These are phyloP conservation scores for Temnothorax longispinosus DNA, from an alignment of 1,140 invertebrate genomes.

Conservation along the genomic window DNA sequence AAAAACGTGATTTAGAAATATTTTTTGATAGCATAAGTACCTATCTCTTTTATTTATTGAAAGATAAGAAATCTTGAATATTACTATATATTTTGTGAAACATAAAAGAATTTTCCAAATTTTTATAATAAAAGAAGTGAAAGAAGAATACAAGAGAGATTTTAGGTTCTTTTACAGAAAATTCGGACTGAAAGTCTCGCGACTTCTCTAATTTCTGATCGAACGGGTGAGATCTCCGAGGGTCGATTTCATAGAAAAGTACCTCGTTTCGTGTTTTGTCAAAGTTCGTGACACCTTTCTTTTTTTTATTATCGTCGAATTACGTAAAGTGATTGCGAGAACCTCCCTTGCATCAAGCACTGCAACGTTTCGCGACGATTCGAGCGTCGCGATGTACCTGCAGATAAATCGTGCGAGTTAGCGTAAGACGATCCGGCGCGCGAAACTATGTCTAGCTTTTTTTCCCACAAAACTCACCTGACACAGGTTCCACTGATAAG, in stretches of 20 bases:
- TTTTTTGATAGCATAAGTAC: not conserved
- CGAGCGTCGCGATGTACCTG: slow-evolving; percentile 70
- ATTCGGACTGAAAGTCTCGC: slow-evolving; percentile 26
- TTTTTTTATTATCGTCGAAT: slow-evolving; percentile 43
- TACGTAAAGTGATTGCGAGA: slow-evolving; percentile 69
- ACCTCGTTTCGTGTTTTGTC: slow-evolving; percentile 11
- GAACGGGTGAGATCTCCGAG: slow-evolving; percentile 11
- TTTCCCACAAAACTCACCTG: slow-evolving; percentile 86
- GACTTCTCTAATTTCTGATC: slow-evolving; percentile 55
- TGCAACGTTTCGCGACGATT: slow-evolving; percentile 61
- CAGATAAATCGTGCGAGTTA: slow-evolving; percentile 80
- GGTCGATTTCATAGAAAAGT: slow-evolving; percentile 44
- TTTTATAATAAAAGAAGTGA: not conserved
- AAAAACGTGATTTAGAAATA: not conserved
- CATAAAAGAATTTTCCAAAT: not conserved
- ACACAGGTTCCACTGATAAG: slow-evolving; percentile 78
- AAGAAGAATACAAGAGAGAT: slow-evolving; percentile 1
- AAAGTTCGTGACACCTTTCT: not conserved
- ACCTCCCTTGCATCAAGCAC: slow-evolving; percentile 38
- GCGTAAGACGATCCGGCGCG: slow-evolving; percentile 79
- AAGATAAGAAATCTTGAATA: not conserved
- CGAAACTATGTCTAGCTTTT: slow-evolving; percentile 77
- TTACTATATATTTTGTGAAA: not conserved
- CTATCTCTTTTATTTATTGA: not conserved
- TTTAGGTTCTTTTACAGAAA: slow-evolving; percentile 34